A percentile compares a stretch with the other conserved stretches of the same genome.
phyloP scores from a whole-genome alignment of 2,797 vertebrate genomes.

The Amniataba percoides region DNA sequence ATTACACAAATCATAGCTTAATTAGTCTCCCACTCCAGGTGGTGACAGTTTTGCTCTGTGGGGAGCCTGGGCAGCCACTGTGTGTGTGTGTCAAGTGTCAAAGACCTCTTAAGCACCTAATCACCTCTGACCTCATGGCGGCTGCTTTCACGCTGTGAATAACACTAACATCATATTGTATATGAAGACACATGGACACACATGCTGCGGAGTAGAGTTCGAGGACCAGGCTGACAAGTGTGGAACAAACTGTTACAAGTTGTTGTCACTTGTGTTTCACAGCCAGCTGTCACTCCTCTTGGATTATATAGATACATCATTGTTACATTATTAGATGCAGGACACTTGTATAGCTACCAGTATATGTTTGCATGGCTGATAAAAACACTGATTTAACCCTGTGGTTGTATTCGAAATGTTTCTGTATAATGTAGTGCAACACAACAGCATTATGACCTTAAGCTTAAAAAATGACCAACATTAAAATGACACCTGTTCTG shows the following conservation, averaged over 20 bases:
- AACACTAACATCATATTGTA: conserved; percentile 55
- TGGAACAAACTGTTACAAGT: not conserved
- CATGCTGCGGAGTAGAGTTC: not conserved
- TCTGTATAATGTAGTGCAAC: no score
- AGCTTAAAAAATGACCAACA: not conserved
- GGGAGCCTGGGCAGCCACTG: conserved; percentile 58
- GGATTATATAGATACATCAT: not conserved
- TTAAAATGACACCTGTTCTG: not conserved
- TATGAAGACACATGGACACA: conserved; percentile 15
- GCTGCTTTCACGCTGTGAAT: conserved; percentile 60
- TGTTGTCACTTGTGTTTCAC: conserved; percentile 10
- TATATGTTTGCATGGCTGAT: not conserved
- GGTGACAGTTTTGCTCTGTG: conserved; percentile 81
- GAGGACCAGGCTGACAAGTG: conserved; percentile 12
- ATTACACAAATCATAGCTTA: conserved; percentile 78
- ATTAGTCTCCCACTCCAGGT: conserved; percentile 78
- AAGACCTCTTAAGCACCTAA: conserved; percentile 79
- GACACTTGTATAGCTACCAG: not conserved
- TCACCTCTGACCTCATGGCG: conserved; percentile 74
- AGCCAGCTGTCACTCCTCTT: conserved; percentile 7
- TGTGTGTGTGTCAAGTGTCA: conserved; percentile 77
- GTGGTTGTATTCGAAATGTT: no score
- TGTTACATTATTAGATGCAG: not conserved
- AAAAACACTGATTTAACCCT: not conserved
- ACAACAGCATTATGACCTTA: not conserved